These are phyloP conservation scores for Cydia pomonella DNA, from an alignment of 1,140 invertebrate species.

Conservation along the genomic window DNA sequence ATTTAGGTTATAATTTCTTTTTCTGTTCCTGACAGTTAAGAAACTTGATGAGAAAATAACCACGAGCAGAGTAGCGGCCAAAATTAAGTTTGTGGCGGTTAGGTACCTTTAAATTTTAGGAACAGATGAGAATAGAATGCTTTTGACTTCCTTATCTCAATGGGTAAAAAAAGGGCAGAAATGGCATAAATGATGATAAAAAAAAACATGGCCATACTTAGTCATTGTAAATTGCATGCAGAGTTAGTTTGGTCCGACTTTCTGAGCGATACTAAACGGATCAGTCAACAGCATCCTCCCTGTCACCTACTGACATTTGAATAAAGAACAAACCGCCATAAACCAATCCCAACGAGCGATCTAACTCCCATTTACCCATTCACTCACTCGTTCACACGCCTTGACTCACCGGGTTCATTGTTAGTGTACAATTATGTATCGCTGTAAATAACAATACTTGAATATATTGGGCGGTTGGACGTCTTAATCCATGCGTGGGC, in stretches of 20 bases:
- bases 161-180: too few relatives aligned
- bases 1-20: too few relatives aligned
- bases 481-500: slow-evolving; percentile 6
- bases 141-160: too few relatives aligned
- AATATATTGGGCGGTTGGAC: slow-evolving; percentile 14
- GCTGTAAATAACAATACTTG: slow-evolving; percentile 18
- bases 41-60: too few relatives aligned
- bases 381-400: slow-evolving; percentile 8
- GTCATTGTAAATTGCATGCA: background rate
- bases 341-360: slow-evolving; percentile 24
- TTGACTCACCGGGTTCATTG: background rate
- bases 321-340: slow-evolving; percentile 29
- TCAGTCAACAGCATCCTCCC: background rate
- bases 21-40: too few relatives aligned
- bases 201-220: too few relatives aligned
- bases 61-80: too few relatives aligned
- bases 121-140: too few relatives aligned
- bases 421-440: slow-evolving; percentile 15
- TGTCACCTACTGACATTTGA: slow-evolving; percentile 27
- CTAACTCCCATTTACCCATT: slow-evolving; percentile 16
- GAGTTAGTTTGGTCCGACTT: background rate
- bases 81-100: too few relatives aligned
- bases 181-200: too few relatives aligned
- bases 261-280: background rate
- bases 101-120: too few relatives aligned